phyloP scores from a whole-genome alignment of 2,888 invertebrate species.

The Andrena chrysosceles region DNA sequence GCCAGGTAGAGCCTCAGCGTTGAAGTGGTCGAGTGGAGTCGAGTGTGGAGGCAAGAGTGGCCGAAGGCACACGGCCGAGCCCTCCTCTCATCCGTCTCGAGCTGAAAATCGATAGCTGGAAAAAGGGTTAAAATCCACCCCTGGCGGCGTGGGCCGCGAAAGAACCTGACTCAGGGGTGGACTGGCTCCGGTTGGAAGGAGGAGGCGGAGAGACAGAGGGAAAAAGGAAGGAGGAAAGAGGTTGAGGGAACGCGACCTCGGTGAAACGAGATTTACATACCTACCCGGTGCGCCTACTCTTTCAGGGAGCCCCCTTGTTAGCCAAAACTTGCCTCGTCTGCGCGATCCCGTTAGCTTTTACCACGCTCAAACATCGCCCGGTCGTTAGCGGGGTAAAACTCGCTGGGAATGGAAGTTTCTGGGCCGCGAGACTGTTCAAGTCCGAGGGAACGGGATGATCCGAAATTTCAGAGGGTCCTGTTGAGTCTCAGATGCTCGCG shows the following conservation, averaged over 20 bases:
- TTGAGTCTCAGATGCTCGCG: neutral
- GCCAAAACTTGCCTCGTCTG: conserved; percentile 81
- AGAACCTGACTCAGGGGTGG: conserved; percentile 74
- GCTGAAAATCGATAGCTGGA: conserved; percentile 83
- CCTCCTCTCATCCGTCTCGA: conserved; percentile 78
- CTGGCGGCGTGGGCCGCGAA: conserved; percentile 72
- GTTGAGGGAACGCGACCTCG: conserved; percentile 73
- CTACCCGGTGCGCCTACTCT: conserved; percentile 72
- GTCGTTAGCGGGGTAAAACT: conserved; percentile 76
- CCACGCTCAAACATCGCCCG: conserved; percentile 77
- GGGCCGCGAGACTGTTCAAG: conserved; percentile 44
- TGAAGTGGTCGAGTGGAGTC: conserved; percentile 79
- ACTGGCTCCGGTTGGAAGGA: conserved; percentile 60
- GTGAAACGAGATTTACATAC: conserved; percentile 78
- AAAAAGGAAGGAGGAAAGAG: conserved; percentile 54
- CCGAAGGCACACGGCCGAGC: conserved; percentile 78
- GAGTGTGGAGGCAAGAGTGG: conserved; percentile 78
- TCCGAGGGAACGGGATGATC: conserved; percentile 39
- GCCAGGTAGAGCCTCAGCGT: conserved; percentile 72
- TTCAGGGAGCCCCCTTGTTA: conserved; percentile 79
- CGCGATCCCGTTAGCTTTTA: conserved; percentile 77
- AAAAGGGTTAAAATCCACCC: conserved; percentile 83
- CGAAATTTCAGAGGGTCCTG: conserved; percentile 45
- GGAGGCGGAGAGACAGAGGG: conserved; percentile 61
- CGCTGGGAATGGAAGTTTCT: conserved; percentile 60